Base-by-base conservation (phyloP, 2,113 vertebrate genomes). In the Nansenia antarctica region DNA sequence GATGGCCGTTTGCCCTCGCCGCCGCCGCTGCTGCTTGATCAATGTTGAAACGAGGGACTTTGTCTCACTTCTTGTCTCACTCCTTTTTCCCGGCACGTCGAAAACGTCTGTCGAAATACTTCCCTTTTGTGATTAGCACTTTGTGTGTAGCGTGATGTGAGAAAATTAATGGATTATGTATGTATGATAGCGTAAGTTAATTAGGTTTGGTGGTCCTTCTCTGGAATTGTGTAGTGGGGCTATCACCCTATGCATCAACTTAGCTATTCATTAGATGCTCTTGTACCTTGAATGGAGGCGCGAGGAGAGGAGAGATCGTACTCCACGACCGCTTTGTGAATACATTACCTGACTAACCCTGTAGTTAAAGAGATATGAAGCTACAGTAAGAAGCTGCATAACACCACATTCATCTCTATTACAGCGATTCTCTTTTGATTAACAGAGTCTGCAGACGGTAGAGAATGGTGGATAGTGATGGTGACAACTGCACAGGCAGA, bases 1-100 rank as follows among this genome's bases (percentile, higher is more conserved):
- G 54, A 59, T 67, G 29, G 59, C 31, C 37, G n/a, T 65, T 62
- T 60, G 69, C 39, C 55, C 45, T 59, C 65, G 52, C 54, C 65
- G 73, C 57, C 69, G 8, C 26, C 27, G 20, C 55, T 18, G 8
- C 26, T 31, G 20, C 55, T 18, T 69, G 30, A 69, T 60, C 67
- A 61, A 26, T 34, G 55, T 45, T 1, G 27, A 34, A 12, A 52
- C 11, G 53, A 68, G 32, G 39, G 6, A 26, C 45, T 18, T 69
- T 22, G 11, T 65, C 30, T 49, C 30, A 65, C 63, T 18, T 62
- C 45, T 65, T 15, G n/a, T 62, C 6, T 18, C 9, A 34, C 31
- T 29, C 18, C 3, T n/a, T n/a, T 57, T 11, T 30, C 27, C 29
- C 30, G 27, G 15, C 6, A 14, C 27, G 27, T 14, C 55, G 14